A percentile compares a stretch with the other conserved stretches of the same genome.
Conservation (phyloP, 2,113 vertebrate species). For the Balaeniceps rex region DNA sequence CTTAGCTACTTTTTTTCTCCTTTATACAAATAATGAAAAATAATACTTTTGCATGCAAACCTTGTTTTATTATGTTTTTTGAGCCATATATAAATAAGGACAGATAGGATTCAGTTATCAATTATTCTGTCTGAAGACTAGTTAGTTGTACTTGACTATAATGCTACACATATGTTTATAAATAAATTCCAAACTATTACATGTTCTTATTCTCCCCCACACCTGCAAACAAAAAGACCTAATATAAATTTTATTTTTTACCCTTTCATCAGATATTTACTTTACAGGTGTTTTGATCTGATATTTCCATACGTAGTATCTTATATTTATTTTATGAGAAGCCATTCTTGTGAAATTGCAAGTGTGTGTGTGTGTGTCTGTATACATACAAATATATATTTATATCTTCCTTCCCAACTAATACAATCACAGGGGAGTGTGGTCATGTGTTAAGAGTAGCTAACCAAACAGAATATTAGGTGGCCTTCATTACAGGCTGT, state of each 20-base stretch:
- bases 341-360: background rate
- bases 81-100: background rate
- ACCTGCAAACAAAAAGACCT: background rate
- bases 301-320: background rate
- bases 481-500: background rate
- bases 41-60: background rate
- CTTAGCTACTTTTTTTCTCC: background rate
- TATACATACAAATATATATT: background rate
- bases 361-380: background rate
- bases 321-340: background rate
- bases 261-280: background rate
- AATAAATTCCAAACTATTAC: background rate
- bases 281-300: background rate
- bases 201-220: background rate
- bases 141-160: background rate
- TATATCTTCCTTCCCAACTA: background rate
- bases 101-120: background rate
- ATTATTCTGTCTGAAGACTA: background rate
- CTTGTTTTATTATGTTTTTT: background rate
- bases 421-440: background rate
- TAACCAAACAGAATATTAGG: background rate
- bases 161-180: accelerated
- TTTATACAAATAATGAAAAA: background rate
- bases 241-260: background rate
- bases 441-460: background rate